phyloP scores from a whole-genome alignment of 2,113 vertebrate genomes.

The Gymnorhina tibicen region DNA sequence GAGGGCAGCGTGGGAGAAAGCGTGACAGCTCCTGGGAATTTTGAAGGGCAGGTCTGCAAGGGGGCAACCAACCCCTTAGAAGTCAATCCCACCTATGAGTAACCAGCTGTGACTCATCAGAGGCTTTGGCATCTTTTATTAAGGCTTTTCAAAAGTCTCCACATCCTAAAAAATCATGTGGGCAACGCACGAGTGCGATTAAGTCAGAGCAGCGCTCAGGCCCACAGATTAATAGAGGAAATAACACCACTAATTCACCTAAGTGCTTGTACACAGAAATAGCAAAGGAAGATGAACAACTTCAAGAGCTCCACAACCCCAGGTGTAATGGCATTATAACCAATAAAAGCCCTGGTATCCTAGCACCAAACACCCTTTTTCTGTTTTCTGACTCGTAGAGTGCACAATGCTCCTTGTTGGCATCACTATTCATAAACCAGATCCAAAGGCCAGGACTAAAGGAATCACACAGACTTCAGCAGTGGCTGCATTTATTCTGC shows the following conservation, averaged over 20 bases:
- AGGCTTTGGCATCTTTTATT: slow-evolving; percentile 9
- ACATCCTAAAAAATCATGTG: not conserved
- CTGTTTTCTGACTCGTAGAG: not conserved
- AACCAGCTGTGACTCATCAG: slow-evolving; percentile 21
- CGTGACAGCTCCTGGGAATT: not conserved
- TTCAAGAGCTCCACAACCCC: not conserved
- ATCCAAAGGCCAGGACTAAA: not conserved
- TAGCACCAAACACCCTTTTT: not conserved
- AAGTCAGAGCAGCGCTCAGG: not conserved
- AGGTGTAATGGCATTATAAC: not conserved
- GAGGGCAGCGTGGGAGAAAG: not conserved
- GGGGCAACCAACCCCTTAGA: not conserved
- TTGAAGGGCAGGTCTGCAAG: not conserved
- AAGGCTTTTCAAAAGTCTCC: slow-evolving; percentile 9
- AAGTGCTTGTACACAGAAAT: not conserved
- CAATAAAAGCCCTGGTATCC: not conserved
- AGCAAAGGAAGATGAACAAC: not conserved
- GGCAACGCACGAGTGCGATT: not conserved
- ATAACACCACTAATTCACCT: not conserved
- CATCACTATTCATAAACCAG: not conserved
- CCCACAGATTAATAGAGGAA: not conserved
- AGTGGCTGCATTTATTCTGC: not conserved
- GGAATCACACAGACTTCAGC: not conserved
- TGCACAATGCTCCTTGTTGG: not conserved
- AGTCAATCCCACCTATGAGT: slow-evolving; percentile 19